Base-by-base conservation (phyloP, 1,140 invertebrate genomes). In the Pemphigus obesinymphae region DNA sequence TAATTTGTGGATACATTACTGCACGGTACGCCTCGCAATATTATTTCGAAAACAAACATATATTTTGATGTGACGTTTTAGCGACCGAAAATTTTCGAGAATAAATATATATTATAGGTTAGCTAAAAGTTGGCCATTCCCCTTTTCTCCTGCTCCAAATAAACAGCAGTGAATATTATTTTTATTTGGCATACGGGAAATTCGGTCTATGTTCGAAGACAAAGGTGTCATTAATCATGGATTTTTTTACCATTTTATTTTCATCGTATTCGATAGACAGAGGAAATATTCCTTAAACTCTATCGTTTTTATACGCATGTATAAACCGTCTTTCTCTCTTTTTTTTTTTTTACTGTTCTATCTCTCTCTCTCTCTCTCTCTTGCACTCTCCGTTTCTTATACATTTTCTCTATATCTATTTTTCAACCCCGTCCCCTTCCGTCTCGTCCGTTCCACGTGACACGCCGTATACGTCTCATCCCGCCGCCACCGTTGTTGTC, bases 191-290 rank as follows among this genome's bases (percentile, higher is more conserved):
- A 3, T 8, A 20, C 17, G 17, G 17, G 15, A 20, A 37, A 58
- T 72, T 20, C n/a, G 23, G 23, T 2, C 23, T 13, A 13, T 37
- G 37, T 37, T 10, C 55, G 40, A 78, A 78, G 53, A 78, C 75
- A 58, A 78, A 78, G 11, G 37, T 20, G 75, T 40, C 75, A 43
- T 78, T 78, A 78, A 78, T 78, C 75, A 58, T 61, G 20, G n/a
- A 58, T 61, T 40, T 78, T 61, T 72, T 72, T 70, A 23, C n/a
- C 23, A 2, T 66, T 31, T 66, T 37, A 17, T 50, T 50, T n/a
- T 31, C n/a, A 6, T 26, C 1, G 20, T 20, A 34, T 23, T 15
- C 0, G 3, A 23, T 15, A 23, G 15, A 78, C 10, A 34, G 17
- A 58, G 29, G 26, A 37, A 55, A 75, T 50, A 13, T 23, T 43